Evolutionary conservation across 1,140 invertebrate species (phyloP).

Genomic region (Pissodes strobi): DNA sequence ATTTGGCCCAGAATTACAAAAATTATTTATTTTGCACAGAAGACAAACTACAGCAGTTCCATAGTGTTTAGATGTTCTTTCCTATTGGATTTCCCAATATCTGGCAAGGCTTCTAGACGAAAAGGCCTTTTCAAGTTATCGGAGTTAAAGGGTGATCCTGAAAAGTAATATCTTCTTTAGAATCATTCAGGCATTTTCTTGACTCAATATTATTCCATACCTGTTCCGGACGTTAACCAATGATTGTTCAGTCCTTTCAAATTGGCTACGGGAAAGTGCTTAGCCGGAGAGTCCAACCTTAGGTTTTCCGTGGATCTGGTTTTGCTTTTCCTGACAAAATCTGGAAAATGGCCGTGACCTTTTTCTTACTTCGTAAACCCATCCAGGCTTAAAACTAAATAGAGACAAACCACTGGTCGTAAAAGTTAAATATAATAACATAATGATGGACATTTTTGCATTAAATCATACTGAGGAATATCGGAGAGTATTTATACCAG

Average conservation of each 20-base stretch:
- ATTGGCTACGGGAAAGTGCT: not conserved
- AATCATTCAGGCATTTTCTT: not conserved
- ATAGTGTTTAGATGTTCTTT: slow-evolving; percentile 35
- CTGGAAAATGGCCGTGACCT: slow-evolving; percentile 46
- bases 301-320: slow-evolving; percentile 39
- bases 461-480: no score
- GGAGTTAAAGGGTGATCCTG: slow-evolving; percentile 24
- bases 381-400: slow-evolving; percentile 11
- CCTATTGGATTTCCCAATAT: slow-evolving; percentile 42
- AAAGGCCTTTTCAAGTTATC: slow-evolving; percentile 44
- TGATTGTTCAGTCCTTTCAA: slow-evolving; percentile 6
- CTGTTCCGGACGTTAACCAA: slow-evolving; percentile 24
- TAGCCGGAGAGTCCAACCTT: slow-evolving; percentile 20
- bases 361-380: slow-evolving; percentile 16
- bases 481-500: no score
- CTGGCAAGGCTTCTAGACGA: slow-evolving; percentile 51
- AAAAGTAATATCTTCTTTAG: slow-evolving; percentile 13
- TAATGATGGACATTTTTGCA: no score
- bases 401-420: not conserved
- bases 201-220: slow-evolving; percentile 7
- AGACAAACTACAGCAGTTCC: slow-evolving; percentile 26
- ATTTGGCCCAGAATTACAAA: not conserved
- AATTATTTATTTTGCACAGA: slow-evolving; percentile 3
- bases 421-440: no score
- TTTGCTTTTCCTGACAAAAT: slow-evolving; percentile 46